Percentiles rank a stretch among this genome's conserved stretches.
Conservation (phyloP, 2,113 vertebrate species). For the Catagonus wagneri region DNA sequence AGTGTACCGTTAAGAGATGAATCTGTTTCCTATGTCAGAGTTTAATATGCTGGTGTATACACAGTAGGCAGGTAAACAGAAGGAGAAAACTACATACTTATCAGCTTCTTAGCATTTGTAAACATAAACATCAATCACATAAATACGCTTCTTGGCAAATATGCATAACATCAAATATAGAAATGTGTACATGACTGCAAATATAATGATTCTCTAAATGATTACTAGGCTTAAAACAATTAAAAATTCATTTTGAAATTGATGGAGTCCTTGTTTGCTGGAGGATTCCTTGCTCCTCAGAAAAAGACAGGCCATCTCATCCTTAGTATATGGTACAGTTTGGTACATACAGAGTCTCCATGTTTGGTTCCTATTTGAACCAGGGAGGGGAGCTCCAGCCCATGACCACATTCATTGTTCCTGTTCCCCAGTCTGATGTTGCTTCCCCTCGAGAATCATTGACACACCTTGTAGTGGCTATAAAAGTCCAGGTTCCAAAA, state of each 20-base stretch:
- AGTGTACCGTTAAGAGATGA: not conserved
- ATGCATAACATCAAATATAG: not conserved
- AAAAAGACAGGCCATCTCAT: not conserved
- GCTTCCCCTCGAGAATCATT: not conserved
- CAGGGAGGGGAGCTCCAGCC: not conserved
- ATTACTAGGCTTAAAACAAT: conserved; percentile 1
- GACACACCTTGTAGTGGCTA: not conserved
- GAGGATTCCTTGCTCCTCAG: not conserved
- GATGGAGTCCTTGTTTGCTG: not conserved
- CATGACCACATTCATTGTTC: not conserved
- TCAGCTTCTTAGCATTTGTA: conserved; percentile 5
- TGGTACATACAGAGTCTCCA: not conserved
- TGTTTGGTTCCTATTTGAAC: not conserved
- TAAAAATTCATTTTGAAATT: conserved; percentile 11
- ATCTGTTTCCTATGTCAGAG: not conserved
- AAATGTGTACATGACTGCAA: not conserved
- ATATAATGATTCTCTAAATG: not conserved
- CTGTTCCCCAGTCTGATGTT: not conserved
- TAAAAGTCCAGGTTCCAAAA: not conserved
- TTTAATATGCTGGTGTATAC: not conserved
- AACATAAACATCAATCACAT: not conserved
- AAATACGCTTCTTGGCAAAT: conserved; percentile 43
- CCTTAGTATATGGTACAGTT: not conserved
- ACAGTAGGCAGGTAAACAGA: conserved; percentile 7
- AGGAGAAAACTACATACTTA: conserved; percentile 39